A percentile compares a stretch with the other conserved stretches of the same genome.
phyloP scores from a whole-genome alignment of 2,113 vertebrate genomes.

The Cyprinodon variegatus region DNA sequence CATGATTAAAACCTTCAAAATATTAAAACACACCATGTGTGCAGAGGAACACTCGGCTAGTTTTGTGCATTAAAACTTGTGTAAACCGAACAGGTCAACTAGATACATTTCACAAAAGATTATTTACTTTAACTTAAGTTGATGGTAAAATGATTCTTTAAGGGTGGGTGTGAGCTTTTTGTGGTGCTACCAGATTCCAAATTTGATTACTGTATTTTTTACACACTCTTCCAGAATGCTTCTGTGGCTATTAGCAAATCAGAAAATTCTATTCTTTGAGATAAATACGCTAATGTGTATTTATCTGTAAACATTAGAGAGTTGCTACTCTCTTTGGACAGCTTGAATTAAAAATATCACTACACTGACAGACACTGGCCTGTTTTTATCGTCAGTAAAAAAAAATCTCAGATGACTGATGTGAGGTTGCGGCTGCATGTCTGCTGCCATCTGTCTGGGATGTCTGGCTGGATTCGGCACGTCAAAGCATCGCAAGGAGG shows the following conservation, averaged over 20 bases:
- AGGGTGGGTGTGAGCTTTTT: not conserved
- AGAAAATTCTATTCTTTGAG: slow-evolving; percentile 20
- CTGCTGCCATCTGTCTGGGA: slow-evolving; percentile 67
- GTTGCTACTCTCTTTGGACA: slow-evolving; percentile 42
- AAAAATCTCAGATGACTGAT: slow-evolving; percentile 58
- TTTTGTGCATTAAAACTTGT: too few species aligned
- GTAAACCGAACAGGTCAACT: too few species aligned
- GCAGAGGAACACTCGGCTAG: too few species aligned
- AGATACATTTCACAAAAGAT: not conserved
- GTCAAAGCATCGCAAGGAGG: slow-evolving; percentile 51
- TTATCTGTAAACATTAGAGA: slow-evolving; percentile 46
- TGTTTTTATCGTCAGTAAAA: slow-evolving; percentile 58
- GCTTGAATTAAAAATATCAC: slow-evolving; percentile 67
- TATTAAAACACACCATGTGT: too few species aligned
- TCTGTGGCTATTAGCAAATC: not conserved
- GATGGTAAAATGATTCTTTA: not conserved
- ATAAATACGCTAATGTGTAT: slow-evolving; percentile 2
- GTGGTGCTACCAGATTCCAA: not conserved
- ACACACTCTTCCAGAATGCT: not conserved
- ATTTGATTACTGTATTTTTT: not conserved
- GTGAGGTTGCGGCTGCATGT: slow-evolving; percentile 66
- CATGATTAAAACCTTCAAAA: too few species aligned
- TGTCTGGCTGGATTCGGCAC: slow-evolving; percentile 67
- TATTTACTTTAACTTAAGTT: not conserved
- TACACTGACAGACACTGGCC: slow-evolving; percentile 52